Conservation (phyloP, 2,797 vertebrate genomes). For the Halcyon leucocephala region DNA sequence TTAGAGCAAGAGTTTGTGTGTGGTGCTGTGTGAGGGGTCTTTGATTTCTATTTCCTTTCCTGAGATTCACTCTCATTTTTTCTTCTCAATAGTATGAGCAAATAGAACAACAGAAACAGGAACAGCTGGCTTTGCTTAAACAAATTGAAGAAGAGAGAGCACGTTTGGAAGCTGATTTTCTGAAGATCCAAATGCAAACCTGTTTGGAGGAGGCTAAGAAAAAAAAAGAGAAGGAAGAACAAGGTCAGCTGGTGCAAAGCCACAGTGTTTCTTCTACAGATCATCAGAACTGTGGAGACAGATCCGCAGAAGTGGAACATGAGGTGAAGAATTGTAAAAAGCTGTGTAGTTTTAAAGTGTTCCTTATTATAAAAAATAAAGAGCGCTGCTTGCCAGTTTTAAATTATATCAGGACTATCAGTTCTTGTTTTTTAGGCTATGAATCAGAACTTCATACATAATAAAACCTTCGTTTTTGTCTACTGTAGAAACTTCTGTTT, state of each 20-base stretch:
- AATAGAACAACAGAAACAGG: conserved; percentile 86
- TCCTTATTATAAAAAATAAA: not conserved
- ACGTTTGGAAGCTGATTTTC: conserved; percentile 82
- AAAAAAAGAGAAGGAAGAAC: conserved; percentile 39
- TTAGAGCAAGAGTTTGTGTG: not conserved
- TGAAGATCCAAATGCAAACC: conserved; percentile 76
- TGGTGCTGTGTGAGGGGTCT: not conserved
- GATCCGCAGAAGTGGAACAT: not conserved
- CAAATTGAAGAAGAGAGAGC: conserved; percentile 86
- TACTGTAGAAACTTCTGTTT: not conserved
- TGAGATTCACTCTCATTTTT: not conserved
- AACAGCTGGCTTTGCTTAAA: conserved; percentile 86
- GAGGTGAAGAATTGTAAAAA: conserved; percentile 35
- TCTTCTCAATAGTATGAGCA: conserved; percentile 80
- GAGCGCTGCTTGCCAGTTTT: not conserved
- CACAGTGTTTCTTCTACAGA: not conserved
- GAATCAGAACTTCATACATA: not conserved
- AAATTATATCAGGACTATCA: not conserved
- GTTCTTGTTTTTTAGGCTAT: not conserved
- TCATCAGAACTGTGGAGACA: not conserved
- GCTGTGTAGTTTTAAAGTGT: not conserved
- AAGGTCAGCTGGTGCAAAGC: not conserved
- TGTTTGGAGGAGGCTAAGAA: conserved; percentile 63
- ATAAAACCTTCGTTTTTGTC: not conserved
- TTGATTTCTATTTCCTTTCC: not conserved